Evolutionary conservation across 2,888 invertebrate species (phyloP), one percentile per base, ranked within the genome.

Genomic region (Diplazon laetatorius): DNA sequence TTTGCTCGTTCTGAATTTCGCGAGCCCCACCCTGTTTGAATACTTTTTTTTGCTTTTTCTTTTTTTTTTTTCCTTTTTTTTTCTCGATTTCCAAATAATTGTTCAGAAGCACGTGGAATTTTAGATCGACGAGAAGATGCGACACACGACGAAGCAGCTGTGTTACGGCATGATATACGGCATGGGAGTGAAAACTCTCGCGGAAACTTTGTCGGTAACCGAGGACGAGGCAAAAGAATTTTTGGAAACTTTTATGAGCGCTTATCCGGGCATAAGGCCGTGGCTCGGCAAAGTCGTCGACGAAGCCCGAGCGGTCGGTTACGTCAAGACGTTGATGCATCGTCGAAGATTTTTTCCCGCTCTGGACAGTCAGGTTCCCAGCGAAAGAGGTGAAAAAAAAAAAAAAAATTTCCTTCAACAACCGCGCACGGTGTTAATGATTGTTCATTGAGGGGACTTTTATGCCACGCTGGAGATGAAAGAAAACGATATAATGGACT

Each of bases 91-190:
- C 66, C 50, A 18, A 44, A 30, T 30, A 5, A 5, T 30, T 6
- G 2, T 5, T 6, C 30, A 30, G 22, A 60, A 59, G 10, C 30
- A 60, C 57, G 50, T 42, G 22, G 44, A 37, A 72, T 30, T 62
- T 48, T 42, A 95, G 93, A 95, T 99, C 0, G 95, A 95, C 44
- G 94, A 95, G 71, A 93, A 94, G 73, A 93, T 97, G 84, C 93
- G 99, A 55, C 96, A 97, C 87, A 95, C 95, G 87, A 96, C 98
- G 3, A 98, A 98, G 91, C 95, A 97, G 91, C 94, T 99, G 35
- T 98, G 98, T 89, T 99, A 99, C 91, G 99, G 98, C 5, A 97
- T 99, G 86, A 95, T 99, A 73, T 99, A 99, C 90, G 99, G 99
- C 6, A 99, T 99, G 95, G 98, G 99, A 1, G 93, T 94, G 75